Evolutionary conservation across 2,797 vertebrate species (phyloP).

Genomic region (Thamnophis elegans): DNA sequence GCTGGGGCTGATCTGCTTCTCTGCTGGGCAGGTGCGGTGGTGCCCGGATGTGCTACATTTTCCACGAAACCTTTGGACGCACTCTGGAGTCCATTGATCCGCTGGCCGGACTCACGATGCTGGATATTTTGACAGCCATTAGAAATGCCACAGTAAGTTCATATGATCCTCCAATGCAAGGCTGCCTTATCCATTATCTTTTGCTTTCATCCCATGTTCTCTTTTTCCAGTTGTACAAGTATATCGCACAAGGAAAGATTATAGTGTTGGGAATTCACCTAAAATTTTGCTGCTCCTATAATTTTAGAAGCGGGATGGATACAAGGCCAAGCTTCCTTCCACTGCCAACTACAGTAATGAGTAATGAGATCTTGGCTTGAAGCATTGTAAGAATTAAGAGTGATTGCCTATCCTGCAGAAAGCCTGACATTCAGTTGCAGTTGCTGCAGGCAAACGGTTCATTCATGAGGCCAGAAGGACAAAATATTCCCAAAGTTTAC

Average conservation of each 20-base stretch:
- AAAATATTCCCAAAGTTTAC: neutral
- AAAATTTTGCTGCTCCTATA: neutral
- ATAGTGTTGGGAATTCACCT: neutral
- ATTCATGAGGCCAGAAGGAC: neutral
- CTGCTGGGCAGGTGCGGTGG: slow-evolving; percentile 76
- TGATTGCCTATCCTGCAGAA: neutral
- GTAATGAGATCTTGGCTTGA: neutral
- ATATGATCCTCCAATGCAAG: neutral
- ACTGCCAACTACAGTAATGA: neutral
- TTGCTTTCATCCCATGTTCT: neutral
- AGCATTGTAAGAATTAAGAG: neutral
- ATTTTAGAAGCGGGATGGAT: neutral
- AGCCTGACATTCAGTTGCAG: neutral
- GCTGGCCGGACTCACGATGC: slow-evolving; percentile 76
- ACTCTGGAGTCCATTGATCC: slow-evolving; percentile 84
- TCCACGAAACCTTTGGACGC: slow-evolving; percentile 84
- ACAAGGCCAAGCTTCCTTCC: neutral
- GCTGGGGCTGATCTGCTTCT: neutral
- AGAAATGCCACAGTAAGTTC: slow-evolving; percentile 50
- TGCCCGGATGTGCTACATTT: slow-evolving; percentile 84
- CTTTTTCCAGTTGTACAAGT: neutral
- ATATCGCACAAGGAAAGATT: too few relatives aligned
- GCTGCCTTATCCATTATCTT: neutral
- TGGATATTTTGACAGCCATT: slow-evolving; percentile 76
- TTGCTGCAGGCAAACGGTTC: neutral